phyloP scores from a whole-genome alignment of 2,797 vertebrate genomes.

The Oreochromis grahami region DNA sequence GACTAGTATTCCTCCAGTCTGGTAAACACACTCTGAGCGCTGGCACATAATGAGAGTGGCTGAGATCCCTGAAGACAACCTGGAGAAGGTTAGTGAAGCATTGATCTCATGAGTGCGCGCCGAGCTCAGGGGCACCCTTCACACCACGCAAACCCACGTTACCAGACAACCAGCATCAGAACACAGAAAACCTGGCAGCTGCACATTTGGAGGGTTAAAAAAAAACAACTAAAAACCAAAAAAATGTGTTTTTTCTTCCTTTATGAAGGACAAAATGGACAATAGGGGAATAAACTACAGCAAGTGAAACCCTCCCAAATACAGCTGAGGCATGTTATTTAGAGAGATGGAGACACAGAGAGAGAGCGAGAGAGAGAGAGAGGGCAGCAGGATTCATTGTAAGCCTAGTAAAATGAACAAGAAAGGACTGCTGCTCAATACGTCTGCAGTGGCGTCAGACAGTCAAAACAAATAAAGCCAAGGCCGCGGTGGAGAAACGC shows the following conservation, averaged over 20 bases:
- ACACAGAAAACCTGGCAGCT: constrained; percentile 1
- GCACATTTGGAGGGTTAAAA: neutral
- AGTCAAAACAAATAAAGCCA: constrained; percentile 77
- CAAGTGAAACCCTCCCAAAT: constrained; percentile 49
- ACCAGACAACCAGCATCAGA: constrained; percentile 33
- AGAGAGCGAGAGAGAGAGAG: neutral
- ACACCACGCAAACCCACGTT: constrained; percentile 31
- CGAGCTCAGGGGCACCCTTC: constrained; percentile 50
- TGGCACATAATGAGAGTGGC: constrained; percentile 59
- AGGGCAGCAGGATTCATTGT: constrained; percentile 52
- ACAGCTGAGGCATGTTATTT: constrained; percentile 26
- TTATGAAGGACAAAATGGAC: constrained; percentile 57
- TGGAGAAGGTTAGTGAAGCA: constrained; percentile 63
- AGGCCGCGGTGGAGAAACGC: constrained; percentile 58
- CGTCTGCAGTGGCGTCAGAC: constrained; percentile 70
- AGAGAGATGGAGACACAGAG: neutral
- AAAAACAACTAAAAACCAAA: neutral
- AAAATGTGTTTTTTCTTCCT: constrained; percentile 4
- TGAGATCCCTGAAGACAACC: constrained; percentile 56
- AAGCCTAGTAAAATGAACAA: constrained; percentile 71
- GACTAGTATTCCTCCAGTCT: constrained; percentile 34
- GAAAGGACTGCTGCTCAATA: constrained; percentile 69
- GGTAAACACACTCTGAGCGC: constrained; percentile 55
- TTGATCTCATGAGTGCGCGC: constrained; percentile 60
- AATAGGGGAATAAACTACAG: constrained; percentile 57